Percentiles rank a stretch among this genome's conserved stretches.
Conservation (phyloP, 2,888 invertebrate species). For the Torymus aiolomorphi region DNA sequence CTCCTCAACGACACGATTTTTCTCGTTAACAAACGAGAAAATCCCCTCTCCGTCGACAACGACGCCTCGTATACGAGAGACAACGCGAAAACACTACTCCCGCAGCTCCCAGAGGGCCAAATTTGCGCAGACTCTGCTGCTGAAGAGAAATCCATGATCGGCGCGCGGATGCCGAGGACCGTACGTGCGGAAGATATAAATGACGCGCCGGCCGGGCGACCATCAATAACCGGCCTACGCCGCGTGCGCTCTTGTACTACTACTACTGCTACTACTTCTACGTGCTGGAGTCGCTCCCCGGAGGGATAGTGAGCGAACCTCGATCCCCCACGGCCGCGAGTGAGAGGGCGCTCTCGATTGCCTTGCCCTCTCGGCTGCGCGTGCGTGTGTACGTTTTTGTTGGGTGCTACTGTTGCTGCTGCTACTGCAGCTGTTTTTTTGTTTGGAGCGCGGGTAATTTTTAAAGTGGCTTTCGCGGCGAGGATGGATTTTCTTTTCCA, state of each 20-base stretch:
- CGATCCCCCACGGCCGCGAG: too few relatives aligned
- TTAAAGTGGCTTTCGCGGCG: too few relatives aligned
- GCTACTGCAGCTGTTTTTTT: background rate
- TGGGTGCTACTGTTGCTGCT: background rate
- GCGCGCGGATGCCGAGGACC: slow-evolving; percentile 56
- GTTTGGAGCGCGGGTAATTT: too few relatives aligned
- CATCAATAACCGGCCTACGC: slow-evolving; percentile 67
- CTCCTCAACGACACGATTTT: too few relatives aligned
- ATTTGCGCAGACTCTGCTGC: background rate
- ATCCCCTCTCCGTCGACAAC: too few relatives aligned
- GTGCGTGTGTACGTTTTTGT: background rate
- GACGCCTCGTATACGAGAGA: background rate
- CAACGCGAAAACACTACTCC: slow-evolving; percentile 21
- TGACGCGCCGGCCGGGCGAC: slow-evolving; percentile 65
- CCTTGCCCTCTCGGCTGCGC: too few relatives aligned
- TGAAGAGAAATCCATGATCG: slow-evolving; percentile 61
- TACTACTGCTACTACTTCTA: too few relatives aligned
- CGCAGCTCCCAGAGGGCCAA: slow-evolving; percentile 6
- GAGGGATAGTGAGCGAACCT: too few relatives aligned
- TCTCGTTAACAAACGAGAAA: too few relatives aligned
- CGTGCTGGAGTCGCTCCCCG: too few relatives aligned
- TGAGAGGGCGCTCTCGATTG: too few relatives aligned
- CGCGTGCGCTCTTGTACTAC: background rate
- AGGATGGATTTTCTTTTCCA: too few relatives aligned
- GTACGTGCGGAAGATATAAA: slow-evolving; percentile 71